Evolutionary conservation across 2,888 invertebrate genomes (phyloP).

Genomic region (Ditylenchus weischeri): DNA sequence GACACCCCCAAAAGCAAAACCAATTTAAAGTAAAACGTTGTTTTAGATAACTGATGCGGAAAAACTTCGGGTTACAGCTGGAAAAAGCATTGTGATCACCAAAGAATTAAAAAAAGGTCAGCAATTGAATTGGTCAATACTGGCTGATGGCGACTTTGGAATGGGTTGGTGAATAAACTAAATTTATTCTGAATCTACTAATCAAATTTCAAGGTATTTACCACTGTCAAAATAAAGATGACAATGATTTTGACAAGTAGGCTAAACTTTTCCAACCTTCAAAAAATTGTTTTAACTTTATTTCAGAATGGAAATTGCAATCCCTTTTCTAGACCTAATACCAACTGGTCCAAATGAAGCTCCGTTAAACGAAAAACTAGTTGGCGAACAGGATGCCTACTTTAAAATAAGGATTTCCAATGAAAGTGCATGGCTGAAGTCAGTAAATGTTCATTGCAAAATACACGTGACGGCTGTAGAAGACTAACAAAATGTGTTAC

Average conservation of each 20-base stretch:
- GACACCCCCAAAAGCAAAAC: no score
- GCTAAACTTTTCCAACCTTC: neutral
- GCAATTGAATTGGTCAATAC: conserved; percentile 32
- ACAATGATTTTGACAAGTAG: conserved; percentile 32
- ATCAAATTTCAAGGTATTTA: conserved; percentile 12
- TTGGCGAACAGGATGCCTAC: conserved; percentile 31
- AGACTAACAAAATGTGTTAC: no score
- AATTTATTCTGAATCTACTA: neutral
- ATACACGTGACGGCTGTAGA: no score
- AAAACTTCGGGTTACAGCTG: conserved; percentile 30
- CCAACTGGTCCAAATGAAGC: conserved; percentile 46
- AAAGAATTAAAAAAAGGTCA: conserved; percentile 34
- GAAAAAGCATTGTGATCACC: conserved; percentile 35
- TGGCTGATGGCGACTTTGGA: conserved; percentile 33
- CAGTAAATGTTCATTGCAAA: neutral
- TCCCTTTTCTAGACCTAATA: conserved; percentile 37
- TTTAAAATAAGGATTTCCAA: conserved; percentile 52
- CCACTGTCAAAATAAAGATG: conserved; percentile 28
- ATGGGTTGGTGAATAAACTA: conserved; percentile 13
- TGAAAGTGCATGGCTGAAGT: conserved; percentile 47
- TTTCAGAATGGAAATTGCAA: conserved; percentile 32
- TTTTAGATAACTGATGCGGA: conserved; percentile 11
- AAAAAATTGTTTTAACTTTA: neutral
- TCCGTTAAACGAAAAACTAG: conserved; percentile 37
- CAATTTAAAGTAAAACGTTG: neutral